Percentiles rank a stretch among this genome's conserved stretches.
These are phyloP conservation scores for Cherax quadricarinatus DNA, from an alignment of 1,140 invertebrate genomes.

Conservation along the genomic window DNA sequence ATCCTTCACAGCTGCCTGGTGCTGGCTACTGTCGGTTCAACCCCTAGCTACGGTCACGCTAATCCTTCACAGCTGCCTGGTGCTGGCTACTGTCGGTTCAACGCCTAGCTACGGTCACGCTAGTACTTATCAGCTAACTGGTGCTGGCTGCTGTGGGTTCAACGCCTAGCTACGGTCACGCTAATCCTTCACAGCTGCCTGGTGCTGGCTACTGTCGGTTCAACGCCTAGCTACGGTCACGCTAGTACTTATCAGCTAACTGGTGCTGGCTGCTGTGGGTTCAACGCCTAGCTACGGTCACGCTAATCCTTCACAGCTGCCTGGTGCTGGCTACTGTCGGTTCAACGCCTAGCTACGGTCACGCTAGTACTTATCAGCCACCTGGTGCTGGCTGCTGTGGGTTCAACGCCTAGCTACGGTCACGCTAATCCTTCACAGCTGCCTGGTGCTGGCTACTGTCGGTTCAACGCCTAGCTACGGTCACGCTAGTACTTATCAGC, in stretches of 20 bases:
- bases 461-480: background rate
- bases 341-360: background rate
- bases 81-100: background rate
- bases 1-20: background rate
- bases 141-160: background rate
- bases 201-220: background rate
- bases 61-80: background rate
- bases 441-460: background rate
- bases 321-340: background rate
- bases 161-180: background rate
- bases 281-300: background rate
- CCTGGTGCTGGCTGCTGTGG: background rate
- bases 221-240: background rate
- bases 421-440: background rate
- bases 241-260: too few relatives aligned
- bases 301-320: background rate
- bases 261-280: background rate
- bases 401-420: background rate
- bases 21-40: background rate
- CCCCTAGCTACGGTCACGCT: background rate
- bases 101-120: background rate
- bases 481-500: background rate
- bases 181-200: background rate
- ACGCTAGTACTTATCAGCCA: too few relatives aligned
- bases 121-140: too few relatives aligned